phyloP scores from a whole-genome alignment of 2,113 vertebrate genomes.

The Phalacrocorax carbo region DNA sequence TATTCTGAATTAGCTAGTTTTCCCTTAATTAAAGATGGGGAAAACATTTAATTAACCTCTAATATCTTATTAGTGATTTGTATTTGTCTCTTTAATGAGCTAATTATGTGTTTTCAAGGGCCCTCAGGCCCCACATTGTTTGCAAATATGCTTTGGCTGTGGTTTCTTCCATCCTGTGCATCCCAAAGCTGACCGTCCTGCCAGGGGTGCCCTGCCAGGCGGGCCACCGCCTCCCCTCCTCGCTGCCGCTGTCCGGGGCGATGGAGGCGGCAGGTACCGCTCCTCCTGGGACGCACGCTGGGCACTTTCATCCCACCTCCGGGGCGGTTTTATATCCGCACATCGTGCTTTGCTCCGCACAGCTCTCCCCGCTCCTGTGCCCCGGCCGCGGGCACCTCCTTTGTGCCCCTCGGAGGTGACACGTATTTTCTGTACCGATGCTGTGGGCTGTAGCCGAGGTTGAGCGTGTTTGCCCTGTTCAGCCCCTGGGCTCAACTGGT shows the following conservation, averaged over 20 bases:
- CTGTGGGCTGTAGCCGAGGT: neutral
- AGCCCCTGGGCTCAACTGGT: neutral
- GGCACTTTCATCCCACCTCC: neutral
- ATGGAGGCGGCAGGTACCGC: accelerated
- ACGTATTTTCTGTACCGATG: accelerated
- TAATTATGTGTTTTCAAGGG: conserved; percentile 46
- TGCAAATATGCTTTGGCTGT: neutral
- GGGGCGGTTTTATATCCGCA: accelerated
- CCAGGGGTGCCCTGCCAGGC: neutral
- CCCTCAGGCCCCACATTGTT: neutral
- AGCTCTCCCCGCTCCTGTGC: accelerated
- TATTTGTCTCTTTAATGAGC: conserved; percentile 50
- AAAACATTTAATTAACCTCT: conserved; percentile 61
- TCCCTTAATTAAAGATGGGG: conserved; percentile 44
- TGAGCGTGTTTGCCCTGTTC: accelerated
- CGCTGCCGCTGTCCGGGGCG: accelerated
- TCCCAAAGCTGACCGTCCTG: neutral
- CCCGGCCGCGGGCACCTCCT: neutral
- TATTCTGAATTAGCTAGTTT: conserved; percentile 9
- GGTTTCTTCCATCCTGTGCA: neutral
- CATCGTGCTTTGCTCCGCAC: accelerated
- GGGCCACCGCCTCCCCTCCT: neutral
- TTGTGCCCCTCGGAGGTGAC: neutral
- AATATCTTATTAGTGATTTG: conserved; percentile 53
- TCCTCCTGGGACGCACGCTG: neutral